A percentile compares a stretch with the other conserved stretches of the same genome.
Conservation (phyloP, 2,113 vertebrate genomes). For the Albula goreensis region DNA sequence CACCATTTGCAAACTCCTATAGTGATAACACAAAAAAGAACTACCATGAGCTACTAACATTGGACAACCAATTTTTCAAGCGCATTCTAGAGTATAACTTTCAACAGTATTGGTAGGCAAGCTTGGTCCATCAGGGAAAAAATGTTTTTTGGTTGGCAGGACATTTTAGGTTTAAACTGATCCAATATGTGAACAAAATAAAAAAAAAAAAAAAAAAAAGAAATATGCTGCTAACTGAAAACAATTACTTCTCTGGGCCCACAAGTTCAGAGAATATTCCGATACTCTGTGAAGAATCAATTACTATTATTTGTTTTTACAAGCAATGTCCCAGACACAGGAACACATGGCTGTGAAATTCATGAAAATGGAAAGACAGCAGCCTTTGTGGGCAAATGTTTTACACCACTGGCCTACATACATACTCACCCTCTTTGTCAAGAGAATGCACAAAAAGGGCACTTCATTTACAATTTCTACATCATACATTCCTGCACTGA, state of each 20-base stretch:
- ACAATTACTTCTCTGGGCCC: background rate
- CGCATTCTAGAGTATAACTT: background rate
- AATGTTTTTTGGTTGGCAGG: background rate
- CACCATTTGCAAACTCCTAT: background rate
- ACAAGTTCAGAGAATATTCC: background rate
- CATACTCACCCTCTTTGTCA: background rate
- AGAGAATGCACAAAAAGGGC: background rate
- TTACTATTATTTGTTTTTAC: background rate
- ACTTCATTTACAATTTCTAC: background rate
- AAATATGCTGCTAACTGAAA: background rate
- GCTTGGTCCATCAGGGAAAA: background rate
- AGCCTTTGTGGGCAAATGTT: background rate
- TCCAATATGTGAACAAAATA: background rate
- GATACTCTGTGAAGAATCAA: background rate
- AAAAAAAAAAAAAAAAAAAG: background rate
- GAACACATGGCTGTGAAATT: background rate
- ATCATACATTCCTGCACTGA: constrained; percentile 1
- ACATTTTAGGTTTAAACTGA: background rate
- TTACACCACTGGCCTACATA: constrained; percentile 1
- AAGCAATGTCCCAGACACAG: background rate
- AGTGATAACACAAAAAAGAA: background rate
- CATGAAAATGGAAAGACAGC: background rate
- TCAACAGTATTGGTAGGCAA: background rate
- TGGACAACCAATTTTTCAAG: background rate
- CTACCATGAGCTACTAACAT: background rate